A percentile compares a stretch with the other conserved stretches of the same genome.
phyloP scores from a whole-genome alignment of 2,113 vertebrate genomes.

The Xyliphius kryptos region DNA sequence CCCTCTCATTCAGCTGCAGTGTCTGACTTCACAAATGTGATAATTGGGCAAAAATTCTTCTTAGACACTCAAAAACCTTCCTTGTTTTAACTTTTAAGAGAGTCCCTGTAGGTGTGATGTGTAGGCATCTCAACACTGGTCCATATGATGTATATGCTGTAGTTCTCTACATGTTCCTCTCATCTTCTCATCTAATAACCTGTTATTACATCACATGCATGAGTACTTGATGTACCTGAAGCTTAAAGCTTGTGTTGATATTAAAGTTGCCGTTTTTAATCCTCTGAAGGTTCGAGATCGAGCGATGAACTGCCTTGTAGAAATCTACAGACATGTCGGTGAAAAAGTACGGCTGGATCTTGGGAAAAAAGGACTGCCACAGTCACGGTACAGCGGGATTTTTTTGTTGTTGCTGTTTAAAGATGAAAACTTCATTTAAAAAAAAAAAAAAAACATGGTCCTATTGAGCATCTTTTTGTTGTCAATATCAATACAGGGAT shows the following conservation, averaged over 20 bases:
- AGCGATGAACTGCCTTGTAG: conserved; percentile 91
- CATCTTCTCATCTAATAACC: not conserved
- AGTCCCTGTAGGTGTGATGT: not conserved
- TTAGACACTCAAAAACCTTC: too few relatives aligned
- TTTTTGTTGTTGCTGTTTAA: not conserved
- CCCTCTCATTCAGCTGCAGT: too few relatives aligned
- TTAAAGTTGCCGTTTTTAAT: not conserved
- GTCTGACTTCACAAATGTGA: too few relatives aligned
- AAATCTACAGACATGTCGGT: conserved; percentile 96
- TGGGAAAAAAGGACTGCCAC: conserved; percentile 93
- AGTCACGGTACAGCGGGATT: conserved; percentile 78
- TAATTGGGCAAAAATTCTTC: too few relatives aligned
- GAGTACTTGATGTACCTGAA: too few relatives aligned
- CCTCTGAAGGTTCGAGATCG: conserved; percentile 81
- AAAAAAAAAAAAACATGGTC: too few relatives aligned
- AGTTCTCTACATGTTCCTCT: not conserved
- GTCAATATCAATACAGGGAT: not conserved
- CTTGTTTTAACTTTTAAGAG: too few relatives aligned
- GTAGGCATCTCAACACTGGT: too few relatives aligned
- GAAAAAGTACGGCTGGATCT: conserved; percentile 92
- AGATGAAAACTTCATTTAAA: too few relatives aligned
- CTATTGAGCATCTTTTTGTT: not conserved
- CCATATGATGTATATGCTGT: too few relatives aligned
- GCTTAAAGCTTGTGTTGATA: too few relatives aligned
- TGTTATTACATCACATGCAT: too few relatives aligned